A percentile compares a stretch with the other conserved stretches of the same genome.
These are phyloP conservation scores for Machimus atricapillus DNA, from an alignment of 2,888 invertebrate genomes.

Conservation along the genomic window DNA sequence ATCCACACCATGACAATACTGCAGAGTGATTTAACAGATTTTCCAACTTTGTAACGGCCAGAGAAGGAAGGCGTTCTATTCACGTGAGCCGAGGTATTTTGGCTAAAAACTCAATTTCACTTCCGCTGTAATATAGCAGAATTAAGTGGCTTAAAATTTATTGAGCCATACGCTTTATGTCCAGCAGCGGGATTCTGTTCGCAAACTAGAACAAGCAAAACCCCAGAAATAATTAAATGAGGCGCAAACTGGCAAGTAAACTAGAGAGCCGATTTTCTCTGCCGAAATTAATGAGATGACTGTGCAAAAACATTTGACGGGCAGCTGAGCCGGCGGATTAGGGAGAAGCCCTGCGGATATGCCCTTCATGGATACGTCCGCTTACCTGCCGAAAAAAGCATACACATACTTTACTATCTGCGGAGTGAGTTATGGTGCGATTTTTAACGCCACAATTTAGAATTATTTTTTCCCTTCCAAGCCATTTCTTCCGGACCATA, in stretches of 20 bases:
- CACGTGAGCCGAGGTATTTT: not conserved
- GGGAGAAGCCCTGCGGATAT: not conserved
- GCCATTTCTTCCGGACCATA: not conserved
- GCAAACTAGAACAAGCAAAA: not conserved
- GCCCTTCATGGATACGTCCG: not conserved
- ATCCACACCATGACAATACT: not conserved
- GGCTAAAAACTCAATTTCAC: not conserved
- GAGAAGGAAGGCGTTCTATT: not conserved
- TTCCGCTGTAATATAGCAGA: slow-evolving; percentile 9
- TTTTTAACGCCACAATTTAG: slow-evolving; percentile 16
- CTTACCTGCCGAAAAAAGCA: not conserved
- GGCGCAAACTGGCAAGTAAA: slow-evolving; percentile 26
- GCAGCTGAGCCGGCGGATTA: not conserved
- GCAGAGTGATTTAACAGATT: not conserved
- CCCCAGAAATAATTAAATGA: slow-evolving; percentile 39
- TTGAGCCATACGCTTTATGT: slow-evolving; percentile 2
- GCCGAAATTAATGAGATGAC: slow-evolving; percentile 34
- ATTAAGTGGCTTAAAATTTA: slow-evolving; percentile 9
- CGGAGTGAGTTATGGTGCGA: slow-evolving; percentile 14
- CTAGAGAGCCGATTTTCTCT: not conserved
- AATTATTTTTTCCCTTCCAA: not conserved
- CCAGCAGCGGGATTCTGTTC: not conserved
- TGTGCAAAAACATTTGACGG: slow-evolving; percentile 29
- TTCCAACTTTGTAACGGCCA: not conserved
- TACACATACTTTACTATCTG: not conserved